These are phyloP conservation scores for Cecropterus lyciades DNA, from an alignment of 1,140 invertebrate genomes.

Conservation along the genomic window DNA sequence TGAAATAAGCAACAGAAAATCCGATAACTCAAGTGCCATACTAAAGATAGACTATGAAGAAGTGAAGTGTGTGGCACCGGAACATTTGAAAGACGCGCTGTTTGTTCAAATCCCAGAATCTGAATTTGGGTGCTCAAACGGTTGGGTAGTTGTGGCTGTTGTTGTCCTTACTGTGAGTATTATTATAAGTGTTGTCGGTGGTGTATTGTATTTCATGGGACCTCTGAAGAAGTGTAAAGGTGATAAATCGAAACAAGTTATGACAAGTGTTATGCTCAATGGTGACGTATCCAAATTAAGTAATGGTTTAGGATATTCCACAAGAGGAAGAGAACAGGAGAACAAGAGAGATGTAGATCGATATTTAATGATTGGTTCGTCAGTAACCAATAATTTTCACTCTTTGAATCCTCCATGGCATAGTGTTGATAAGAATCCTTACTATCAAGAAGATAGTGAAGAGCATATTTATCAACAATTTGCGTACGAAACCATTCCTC, in stretches of 20 bases:
- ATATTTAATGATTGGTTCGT: constrained; percentile 84
- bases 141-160: constrained; percentile 85
- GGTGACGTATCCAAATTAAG: constrained; percentile 80
- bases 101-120: constrained; percentile 85
- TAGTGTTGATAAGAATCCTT: constrained; percentile 82
- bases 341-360: constrained; percentile 83
- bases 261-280: constrained; percentile 81
- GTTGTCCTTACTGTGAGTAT: constrained; percentile 85
- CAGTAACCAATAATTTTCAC: constrained; percentile 84
- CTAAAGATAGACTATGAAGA: constrained; percentile 82
- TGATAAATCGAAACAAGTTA: constrained; percentile 82
- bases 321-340: constrained; percentile 76
- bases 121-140: constrained; percentile 85
- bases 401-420: constrained; percentile 85
- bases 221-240: constrained; percentile 83
- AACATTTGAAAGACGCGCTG: constrained; percentile 76
- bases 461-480: constrained; percentile 86
- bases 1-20: constrained; percentile 68
- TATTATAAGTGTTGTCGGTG: constrained; percentile 83
- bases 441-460: constrained; percentile 80
- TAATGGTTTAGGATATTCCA: constrained; percentile 80
- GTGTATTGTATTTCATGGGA: constrained; percentile 85
- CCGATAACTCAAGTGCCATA: constrained; percentile 66
- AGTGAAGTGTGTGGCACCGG: constrained; percentile 84
- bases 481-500: constrained; percentile 84